Conservation (phyloP, 2,888 invertebrate genomes). For the Dascillus cervinus region DNA sequence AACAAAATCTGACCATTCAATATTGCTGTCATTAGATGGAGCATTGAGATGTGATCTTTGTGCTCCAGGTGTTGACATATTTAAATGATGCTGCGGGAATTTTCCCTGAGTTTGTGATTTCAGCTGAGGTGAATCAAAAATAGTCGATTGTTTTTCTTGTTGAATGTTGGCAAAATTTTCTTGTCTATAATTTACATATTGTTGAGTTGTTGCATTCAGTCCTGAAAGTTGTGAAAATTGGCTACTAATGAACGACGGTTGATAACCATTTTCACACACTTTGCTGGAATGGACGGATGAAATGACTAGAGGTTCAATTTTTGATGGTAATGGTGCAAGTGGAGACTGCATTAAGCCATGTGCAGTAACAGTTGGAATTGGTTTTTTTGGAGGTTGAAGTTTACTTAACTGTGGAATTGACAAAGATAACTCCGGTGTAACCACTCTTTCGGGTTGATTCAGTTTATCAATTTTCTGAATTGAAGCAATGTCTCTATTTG, state of each 20-base stretch:
- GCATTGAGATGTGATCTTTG: background rate
- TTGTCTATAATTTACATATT: slow-evolving; percentile 6
- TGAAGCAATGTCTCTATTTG: no score
- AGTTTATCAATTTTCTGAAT: no score
- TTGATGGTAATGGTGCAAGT: slow-evolving; percentile 22
- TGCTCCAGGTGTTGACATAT: slow-evolving; percentile 5
- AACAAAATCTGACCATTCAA: slow-evolving; percentile 52
- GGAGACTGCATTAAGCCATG: slow-evolving; percentile 37
- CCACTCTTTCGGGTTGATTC: no score
- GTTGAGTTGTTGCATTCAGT: background rate
- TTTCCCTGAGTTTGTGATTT: no score
- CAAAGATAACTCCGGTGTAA: slow-evolving; percentile 32
- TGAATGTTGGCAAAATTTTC: slow-evolving; percentile 1
- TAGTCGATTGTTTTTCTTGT: slow-evolving; percentile 4
- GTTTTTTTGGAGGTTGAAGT: slow-evolving; percentile 34
- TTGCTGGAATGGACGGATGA: slow-evolving; percentile 10
- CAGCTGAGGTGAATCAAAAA: slow-evolving; percentile 1
- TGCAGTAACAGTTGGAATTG: slow-evolving; percentile 37
- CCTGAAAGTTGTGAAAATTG: slow-evolving; percentile 22
- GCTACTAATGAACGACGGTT: slow-evolving; percentile 34
- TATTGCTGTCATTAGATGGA: slow-evolving; percentile 19
- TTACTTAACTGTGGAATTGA: slow-evolving; percentile 36
- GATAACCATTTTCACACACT: slow-evolving; percentile 18
- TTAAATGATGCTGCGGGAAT: slow-evolving; percentile 6
- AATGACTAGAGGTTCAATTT: slow-evolving; percentile 14